Percentiles rank a stretch among this genome's conserved stretches.
Evolutionary conservation across 1,140 invertebrate species (phyloP).

Genomic region (Anagrus nilaparvatae): DNA sequence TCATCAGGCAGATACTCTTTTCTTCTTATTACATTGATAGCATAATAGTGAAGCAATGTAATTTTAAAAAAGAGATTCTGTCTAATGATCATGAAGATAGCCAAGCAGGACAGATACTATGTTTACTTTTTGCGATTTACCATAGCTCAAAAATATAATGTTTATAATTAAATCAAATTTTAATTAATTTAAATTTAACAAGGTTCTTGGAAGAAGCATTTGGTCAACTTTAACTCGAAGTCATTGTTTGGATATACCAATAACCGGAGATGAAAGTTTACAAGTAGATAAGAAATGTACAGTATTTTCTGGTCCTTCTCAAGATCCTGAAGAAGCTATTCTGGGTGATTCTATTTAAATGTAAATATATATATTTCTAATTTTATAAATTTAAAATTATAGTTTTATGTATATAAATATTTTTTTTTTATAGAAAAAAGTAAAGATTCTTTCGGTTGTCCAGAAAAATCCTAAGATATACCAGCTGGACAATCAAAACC

Average conservation of each 20-base stretch:
- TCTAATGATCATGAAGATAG: no score
- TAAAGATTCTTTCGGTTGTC: slow-evolving; percentile 94
- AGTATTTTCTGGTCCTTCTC: slow-evolving; percentile 83
- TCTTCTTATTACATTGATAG: no score
- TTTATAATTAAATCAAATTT: no score
- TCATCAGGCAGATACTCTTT: no score
- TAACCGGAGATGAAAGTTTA: slow-evolving; percentile 88
- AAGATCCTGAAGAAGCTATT: slow-evolving; percentile 78
- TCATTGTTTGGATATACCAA: slow-evolving; percentile 91
- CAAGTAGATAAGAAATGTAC: slow-evolving; percentile 85
- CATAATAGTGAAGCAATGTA: no score
- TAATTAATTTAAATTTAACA: slow-evolving; percentile 9
- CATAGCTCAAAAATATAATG: no score
- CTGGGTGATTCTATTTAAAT: slow-evolving; percentile 91
- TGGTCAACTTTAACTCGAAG: slow-evolving; percentile 64
- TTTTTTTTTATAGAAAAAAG: slow-evolving; percentile 72
- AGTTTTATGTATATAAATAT: background rate
- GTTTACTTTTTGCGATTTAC: no score
- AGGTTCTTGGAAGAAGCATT: slow-evolving; percentile 75
- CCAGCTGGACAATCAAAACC: slow-evolving; percentile 47
- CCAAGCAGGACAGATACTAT: no score
- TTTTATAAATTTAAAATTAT: background rate
- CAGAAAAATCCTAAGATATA: slow-evolving; percentile 85
- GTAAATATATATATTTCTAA: slow-evolving; percentile 28
- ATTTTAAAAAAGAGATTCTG: no score